Conservation (phyloP, 2,797 vertebrate genomes). For the Enoplosus armatus region DNA sequence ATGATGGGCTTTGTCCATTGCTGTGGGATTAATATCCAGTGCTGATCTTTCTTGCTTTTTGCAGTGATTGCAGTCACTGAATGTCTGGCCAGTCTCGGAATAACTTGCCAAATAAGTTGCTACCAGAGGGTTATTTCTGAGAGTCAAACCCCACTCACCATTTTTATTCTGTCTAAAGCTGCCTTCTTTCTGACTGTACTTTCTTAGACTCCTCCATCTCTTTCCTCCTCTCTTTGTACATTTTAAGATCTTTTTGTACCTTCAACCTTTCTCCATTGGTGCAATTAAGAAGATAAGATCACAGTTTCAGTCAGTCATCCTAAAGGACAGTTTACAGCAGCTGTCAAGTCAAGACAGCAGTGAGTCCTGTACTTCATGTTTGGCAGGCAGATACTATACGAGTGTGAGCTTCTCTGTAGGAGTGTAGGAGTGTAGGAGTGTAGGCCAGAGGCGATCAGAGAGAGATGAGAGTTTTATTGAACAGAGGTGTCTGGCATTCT, state of each 20-base stretch:
- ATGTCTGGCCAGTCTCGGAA: no score
- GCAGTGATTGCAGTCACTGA: background rate
- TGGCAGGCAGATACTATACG: constrained; percentile 37
- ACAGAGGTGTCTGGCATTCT: constrained; percentile 43
- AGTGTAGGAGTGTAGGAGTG: constrained; percentile 48
- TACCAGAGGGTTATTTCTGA: background rate
- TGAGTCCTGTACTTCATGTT: constrained; percentile 37
- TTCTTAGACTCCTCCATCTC: background rate
- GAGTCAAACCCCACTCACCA: background rate
- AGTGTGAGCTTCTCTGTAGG: constrained; percentile 43
- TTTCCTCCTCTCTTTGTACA: background rate
- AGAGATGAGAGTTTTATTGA: constrained; percentile 55
- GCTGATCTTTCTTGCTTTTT: constrained; percentile 7
- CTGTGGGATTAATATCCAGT: constrained; percentile 7
- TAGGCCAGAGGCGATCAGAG: constrained; percentile 41
- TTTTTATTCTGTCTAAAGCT: background rate
- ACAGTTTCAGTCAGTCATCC: constrained; percentile 25
- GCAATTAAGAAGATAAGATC: constrained; percentile 29
- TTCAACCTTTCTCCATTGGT: constrained; percentile 5
- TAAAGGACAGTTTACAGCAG: constrained; percentile 25
- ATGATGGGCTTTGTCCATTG: constrained; percentile 1
- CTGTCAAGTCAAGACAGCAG: constrained; percentile 30
- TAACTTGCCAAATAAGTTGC: no score
- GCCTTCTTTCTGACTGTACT: background rate
- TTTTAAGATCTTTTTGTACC: background rate